phyloP scores from a whole-genome alignment of 2,797 vertebrate genomes.

The Neosilurus hyrtlii region DNA sequence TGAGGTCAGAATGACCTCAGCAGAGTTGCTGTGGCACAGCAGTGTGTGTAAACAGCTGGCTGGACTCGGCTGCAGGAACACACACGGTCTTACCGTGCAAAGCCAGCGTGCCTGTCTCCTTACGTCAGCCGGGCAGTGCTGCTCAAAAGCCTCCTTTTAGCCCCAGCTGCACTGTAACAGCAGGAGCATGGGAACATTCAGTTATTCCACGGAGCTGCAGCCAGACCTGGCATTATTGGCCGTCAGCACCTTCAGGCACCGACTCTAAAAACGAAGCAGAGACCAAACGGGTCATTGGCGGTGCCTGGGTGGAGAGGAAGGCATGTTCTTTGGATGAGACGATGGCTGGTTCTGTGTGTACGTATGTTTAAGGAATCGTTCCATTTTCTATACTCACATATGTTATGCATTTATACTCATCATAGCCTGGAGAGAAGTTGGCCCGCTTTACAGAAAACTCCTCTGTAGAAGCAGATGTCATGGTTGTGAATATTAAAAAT shows the following conservation, averaged over 20 bases:
- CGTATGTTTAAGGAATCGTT: not conserved
- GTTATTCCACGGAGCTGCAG: slow-evolving; percentile 41
- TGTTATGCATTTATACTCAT: slow-evolving; percentile 21
- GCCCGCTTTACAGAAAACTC: slow-evolving; percentile 19
- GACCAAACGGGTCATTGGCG: not conserved
- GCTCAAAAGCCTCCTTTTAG: slow-evolving; percentile 44
- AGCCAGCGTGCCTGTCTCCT: slow-evolving; percentile 31
- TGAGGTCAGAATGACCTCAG: slow-evolving; percentile 55
- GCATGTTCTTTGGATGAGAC: not conserved
- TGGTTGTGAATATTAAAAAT: slow-evolving; percentile 2
- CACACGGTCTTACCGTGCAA: slow-evolving; percentile 35
- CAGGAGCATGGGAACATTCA: slow-evolving; percentile 41
- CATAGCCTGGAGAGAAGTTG: not conserved
- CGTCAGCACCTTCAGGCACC: slow-evolving; percentile 8
- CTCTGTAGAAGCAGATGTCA: slow-evolving; percentile 27
- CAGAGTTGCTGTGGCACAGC: slow-evolving; percentile 45
- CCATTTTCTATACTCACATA: slow-evolving; percentile 15
- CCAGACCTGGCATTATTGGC: slow-evolving; percentile 35
- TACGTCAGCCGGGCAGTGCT: slow-evolving; percentile 33
- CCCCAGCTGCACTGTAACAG: slow-evolving; percentile 30
- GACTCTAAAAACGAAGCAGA: not conserved
- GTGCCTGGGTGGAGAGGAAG: slow-evolving; percentile 2
- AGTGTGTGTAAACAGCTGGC: slow-evolving; percentile 44
- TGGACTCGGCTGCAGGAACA: slow-evolving; percentile 36
- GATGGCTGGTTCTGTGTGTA: too few relatives aligned